These are phyloP conservation scores for Anableps anableps DNA, from an alignment of 2,797 vertebrate species.

Conservation along the genomic window DNA sequence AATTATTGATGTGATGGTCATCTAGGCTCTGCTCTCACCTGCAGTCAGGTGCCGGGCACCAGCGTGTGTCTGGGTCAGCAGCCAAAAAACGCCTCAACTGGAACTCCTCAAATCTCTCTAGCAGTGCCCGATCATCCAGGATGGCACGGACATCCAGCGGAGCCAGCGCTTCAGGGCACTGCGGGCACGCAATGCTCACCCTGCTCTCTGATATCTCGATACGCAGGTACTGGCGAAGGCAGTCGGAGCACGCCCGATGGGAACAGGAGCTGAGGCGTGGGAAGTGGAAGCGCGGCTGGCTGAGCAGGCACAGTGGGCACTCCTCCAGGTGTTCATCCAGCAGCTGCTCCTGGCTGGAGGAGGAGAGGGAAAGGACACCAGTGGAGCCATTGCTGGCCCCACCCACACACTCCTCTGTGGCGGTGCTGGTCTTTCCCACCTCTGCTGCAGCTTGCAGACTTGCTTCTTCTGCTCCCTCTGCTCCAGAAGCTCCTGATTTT, in stretches of 20 bases:
- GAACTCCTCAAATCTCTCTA: slow-evolving; percentile 88
- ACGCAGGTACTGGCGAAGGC: slow-evolving; percentile 85
- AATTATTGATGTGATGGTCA: neutral
- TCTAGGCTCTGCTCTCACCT: slow-evolving; percentile 74
- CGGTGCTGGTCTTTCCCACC: slow-evolving; percentile 32
- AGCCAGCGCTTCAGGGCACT: slow-evolving; percentile 82
- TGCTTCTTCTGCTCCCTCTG: slow-evolving; percentile 68
- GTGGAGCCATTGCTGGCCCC: slow-evolving; percentile 70
- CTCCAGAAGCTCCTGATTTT: slow-evolving; percentile 58
- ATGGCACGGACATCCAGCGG: slow-evolving; percentile 81
- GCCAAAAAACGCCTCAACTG: slow-evolving; percentile 86
- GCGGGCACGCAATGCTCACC: slow-evolving; percentile 85
- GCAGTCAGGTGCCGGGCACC: slow-evolving; percentile 90
- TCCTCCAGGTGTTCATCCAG: slow-evolving; percentile 85
- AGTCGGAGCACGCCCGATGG: slow-evolving; percentile 84
- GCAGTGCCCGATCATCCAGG: slow-evolving; percentile 81
- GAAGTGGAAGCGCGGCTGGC: slow-evolving; percentile 85
- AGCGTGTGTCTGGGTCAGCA: slow-evolving; percentile 86
- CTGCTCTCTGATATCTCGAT: slow-evolving; percentile 87
- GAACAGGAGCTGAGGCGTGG: slow-evolving; percentile 83
- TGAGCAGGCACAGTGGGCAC: slow-evolving; percentile 89
- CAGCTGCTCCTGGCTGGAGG: slow-evolving; percentile 81
- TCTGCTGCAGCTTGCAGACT: slow-evolving; percentile 39
- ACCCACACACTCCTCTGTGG: slow-evolving; percentile 46
- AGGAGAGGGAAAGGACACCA: slow-evolving; percentile 77